A percentile compares a stretch with the other conserved stretches of the same genome.
Conservation (phyloP, 2,113 vertebrate species). For the Cephalopterus ornatus region DNA sequence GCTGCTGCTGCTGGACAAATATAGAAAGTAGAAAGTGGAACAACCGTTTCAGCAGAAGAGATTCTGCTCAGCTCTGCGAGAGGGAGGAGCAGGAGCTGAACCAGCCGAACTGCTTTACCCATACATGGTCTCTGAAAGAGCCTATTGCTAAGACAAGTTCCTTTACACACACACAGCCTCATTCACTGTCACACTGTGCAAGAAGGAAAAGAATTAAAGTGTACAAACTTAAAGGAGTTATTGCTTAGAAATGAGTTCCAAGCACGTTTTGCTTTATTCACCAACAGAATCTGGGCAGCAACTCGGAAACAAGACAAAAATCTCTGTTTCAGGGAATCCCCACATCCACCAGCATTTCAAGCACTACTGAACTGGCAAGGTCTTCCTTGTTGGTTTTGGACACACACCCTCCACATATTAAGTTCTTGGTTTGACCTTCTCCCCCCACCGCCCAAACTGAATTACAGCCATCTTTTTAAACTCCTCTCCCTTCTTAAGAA, state of each 20-base stretch:
- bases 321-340: not conserved
- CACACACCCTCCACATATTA: not conserved
- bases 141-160: slow-evolving; percentile 28
- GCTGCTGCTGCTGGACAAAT: slow-evolving; percentile 71
- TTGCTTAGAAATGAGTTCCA: not conserved
- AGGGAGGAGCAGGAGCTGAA: slow-evolving; percentile 72
- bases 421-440: not conserved
- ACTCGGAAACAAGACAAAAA: not conserved
- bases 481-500: not conserved
- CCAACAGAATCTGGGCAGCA: not conserved
- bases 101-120: slow-evolving; percentile 69
- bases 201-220: not conserved
- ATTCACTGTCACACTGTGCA: not conserved
- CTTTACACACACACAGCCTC: not conserved
- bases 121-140: slow-evolving; percentile 72
- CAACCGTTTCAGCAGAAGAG: slow-evolving; percentile 58
- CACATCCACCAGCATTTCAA: not conserved
- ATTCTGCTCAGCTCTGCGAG: slow-evolving; percentile 17
- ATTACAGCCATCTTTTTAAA: not conserved
- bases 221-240: not conserved
- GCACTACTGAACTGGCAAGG: not conserved
- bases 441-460: not conserved
- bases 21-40: slow-evolving; percentile 70
- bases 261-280: not conserved
- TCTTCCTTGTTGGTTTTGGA: not conserved